Evolutionary conservation across 2,797 vertebrate genomes (phyloP).

Genomic region (Geotrypetes seraphini): DNA sequence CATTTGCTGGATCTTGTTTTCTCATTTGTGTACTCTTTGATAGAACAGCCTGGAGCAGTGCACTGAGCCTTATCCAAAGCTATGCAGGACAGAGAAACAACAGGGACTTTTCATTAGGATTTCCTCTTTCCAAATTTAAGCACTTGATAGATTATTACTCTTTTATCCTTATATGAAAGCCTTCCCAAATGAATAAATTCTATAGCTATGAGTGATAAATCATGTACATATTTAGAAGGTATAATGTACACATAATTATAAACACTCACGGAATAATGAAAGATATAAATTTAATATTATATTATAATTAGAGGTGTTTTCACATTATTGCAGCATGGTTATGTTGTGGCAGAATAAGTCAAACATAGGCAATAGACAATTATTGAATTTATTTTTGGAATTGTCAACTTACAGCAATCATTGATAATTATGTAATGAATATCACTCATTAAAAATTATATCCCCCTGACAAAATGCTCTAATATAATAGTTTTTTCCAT

Average conservation of each 20-base stretch:
- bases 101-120: slow-evolving; percentile 1
- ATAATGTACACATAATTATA: background rate
- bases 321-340: too few species aligned
- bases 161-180: slow-evolving; percentile 4
- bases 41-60: slow-evolving; percentile 10
- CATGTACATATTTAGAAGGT: background rate
- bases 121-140: background rate
- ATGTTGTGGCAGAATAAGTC: too few species aligned
- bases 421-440: too few species aligned
- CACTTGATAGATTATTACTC: background rate
- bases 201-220: background rate
- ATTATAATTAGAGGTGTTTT: too few species aligned
- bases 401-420: background rate
- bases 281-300: background rate
- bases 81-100: background rate
- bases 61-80: slow-evolving; percentile 9
- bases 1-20: slow-evolving; percentile 56
- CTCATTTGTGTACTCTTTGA: slow-evolving; percentile 28
- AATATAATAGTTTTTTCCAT: slow-evolving; percentile 14
- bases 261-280: background rate
- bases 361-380: too few species aligned
- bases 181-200: background rate
- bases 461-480: slow-evolving; percentile 8
- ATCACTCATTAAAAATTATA: slow-evolving; percentile 19
- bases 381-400: background rate